A percentile compares a stretch with the other conserved stretches of the same genome.
phyloP scores from a whole-genome alignment of 2,888 invertebrate species.

The Gandaritis pyraliata region DNA sequence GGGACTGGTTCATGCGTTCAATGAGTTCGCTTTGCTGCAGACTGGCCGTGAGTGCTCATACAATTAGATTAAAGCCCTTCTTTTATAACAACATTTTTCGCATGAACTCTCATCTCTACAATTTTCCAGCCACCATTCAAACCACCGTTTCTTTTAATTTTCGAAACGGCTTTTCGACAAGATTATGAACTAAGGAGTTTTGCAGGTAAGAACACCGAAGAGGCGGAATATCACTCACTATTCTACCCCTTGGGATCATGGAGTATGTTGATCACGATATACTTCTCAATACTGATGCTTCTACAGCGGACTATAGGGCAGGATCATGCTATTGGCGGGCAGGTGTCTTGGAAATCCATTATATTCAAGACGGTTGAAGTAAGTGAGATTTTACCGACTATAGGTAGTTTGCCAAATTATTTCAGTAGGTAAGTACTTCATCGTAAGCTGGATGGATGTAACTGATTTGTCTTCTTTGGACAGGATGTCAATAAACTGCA shows the following conservation, averaged over 20 bases:
- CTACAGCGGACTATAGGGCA: constrained; percentile 67
- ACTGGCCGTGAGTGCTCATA: constrained; percentile 60
- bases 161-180: no score
- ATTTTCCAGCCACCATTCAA: no score
- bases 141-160: no score
- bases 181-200: neutral
- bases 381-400: neutral
- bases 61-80: no score
- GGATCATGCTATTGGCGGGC: constrained; percentile 67
- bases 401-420: no score
- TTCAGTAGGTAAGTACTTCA: no score
- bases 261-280: constrained; percentile 59
- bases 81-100: no score
- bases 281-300: constrained; percentile 66
- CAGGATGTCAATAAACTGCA: constrained; percentile 56
- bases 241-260: constrained; percentile 61
- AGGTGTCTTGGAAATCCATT: constrained; percentile 70
- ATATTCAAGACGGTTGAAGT: constrained; percentile 67
- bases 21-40: constrained; percentile 69
- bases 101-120: no score
- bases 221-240: constrained; percentile 41
- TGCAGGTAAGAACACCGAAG: constrained; percentile 24
- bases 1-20: constrained; percentile 68
- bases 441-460: neutral
- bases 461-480: neutral